Base-by-base conservation (phyloP, 1,140 invertebrate species). In the Rhagoletis pomonella region DNA sequence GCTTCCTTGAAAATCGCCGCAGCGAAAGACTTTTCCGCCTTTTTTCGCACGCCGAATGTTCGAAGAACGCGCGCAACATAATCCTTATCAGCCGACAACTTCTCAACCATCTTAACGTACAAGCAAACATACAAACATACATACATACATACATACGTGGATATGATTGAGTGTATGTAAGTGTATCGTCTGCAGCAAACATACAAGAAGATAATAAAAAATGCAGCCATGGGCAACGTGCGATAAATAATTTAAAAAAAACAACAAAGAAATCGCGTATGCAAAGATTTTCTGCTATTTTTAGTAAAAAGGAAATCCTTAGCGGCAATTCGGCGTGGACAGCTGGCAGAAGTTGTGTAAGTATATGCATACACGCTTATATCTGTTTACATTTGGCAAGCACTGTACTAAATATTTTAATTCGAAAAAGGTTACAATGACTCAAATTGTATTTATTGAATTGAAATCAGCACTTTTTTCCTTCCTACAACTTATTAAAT, bases 21-120 rank as follows among this genome's bases (percentile, higher is more conserved):
- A 62, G n/a, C 4, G n/a, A 62, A 14, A 62, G n/a, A 4, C 3
- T 12, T 62, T 29, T 62, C 7, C 60, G n/a, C 60, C 60, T 62
- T 62, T 62, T 62, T 81, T 81, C 44, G 47, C 29, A 14, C 17
- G 50, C 17, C 17, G 50, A 19, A 47, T 17, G 69, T 6, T n/a
- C 19, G 73, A 4, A 12, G 44, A 81, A 42, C 47, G 44, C 73
- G 73, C 73, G 73, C 44, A 47, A 55, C 73, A 17, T 55, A 81
- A 81, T 81, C 73, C 73, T 81, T 81, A 81, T 81, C 73, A 81
- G 19, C 73, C 44, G n/a, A 77, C 62, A 67, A 67, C 73, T 55
- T 19, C 73, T 81, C 19, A 3, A 7, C 73, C 42, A 73, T 44
- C 42, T 55, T 29, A 29, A 29, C 29, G 29, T 29, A 2, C 50